Evolutionary conservation across 1,140 invertebrate species (phyloP).

Genomic region (Achroia grisella): DNA sequence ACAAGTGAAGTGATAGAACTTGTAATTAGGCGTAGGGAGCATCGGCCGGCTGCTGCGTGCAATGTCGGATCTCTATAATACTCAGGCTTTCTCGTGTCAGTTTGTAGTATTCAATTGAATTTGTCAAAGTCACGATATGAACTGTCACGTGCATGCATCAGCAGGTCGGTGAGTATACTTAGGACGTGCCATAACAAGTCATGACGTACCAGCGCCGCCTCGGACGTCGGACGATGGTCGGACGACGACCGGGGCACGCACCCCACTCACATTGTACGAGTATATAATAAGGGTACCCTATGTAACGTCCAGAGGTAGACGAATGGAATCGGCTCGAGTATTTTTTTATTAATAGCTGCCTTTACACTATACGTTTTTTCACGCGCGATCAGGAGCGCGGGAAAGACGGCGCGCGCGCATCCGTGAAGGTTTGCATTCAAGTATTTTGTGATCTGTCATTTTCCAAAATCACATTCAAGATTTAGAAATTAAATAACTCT

Average conservation of each 20-base stretch:
- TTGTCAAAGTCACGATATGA: background rate
- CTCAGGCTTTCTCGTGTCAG: background rate
- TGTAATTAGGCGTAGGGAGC: conserved; percentile 18
- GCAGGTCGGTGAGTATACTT: conserved; percentile 7
- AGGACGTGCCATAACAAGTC: conserved; percentile 27
- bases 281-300: conserved; percentile 18
- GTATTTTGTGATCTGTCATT: no score
- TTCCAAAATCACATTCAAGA: no score
- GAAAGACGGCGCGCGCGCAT: no score
- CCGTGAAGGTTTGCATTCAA: no score
- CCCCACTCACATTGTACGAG: conserved; percentile 9
- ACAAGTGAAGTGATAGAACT: conserved; percentile 39
- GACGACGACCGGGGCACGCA: background rate
- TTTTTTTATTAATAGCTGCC: background rate
- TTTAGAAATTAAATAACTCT: no score
- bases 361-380: no score
- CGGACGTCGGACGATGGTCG: background rate
- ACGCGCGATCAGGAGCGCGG: no score
- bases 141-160: background rate
- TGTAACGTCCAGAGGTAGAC: conserved; percentile 24
- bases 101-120: background rate
- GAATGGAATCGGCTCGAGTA: conserved; percentile 15
- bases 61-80: background rate
- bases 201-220: background rate
- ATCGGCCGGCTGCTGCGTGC: background rate